Evolutionary conservation across 1,140 invertebrate species (phyloP).

Genomic region (Chlorops oryzae): DNA sequence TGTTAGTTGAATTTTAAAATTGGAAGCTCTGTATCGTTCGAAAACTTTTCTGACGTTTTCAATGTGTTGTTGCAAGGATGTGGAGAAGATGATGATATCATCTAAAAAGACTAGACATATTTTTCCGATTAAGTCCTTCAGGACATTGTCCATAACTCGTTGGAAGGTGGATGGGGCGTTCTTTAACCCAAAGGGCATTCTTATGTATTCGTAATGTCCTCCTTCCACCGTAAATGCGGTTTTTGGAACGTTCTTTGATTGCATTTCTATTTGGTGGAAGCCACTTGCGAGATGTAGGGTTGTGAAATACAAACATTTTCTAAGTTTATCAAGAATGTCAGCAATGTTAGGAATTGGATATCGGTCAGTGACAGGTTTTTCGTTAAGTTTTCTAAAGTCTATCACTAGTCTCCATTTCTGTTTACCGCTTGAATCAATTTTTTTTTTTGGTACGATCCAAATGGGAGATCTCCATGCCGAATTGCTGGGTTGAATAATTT

Average conservation of each 20-base stretch:
- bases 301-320: too few species aligned
- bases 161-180: conserved; percentile 48
- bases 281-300: too few species aligned
- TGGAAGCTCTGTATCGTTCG: conserved; percentile 12
- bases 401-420: too few species aligned
- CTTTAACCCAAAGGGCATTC: conserved; percentile 47
- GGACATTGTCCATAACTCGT: conserved; percentile 42
- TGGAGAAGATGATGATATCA: conserved; percentile 18
- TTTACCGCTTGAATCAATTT: too few species aligned
- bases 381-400: too few species aligned
- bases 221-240: conserved; percentile 41
- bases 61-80: conserved; percentile 6
- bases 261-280: too few species aligned
- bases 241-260: conserved; percentile 32
- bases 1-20: conserved; percentile 28
- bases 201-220: conserved; percentile 34
- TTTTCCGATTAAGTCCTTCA: conserved; percentile 16
- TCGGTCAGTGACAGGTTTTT: too few species aligned
- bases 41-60: conserved; percentile 22
- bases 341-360: too few species aligned
- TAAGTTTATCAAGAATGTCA: too few species aligned
- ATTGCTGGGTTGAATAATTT: too few species aligned
- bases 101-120: conserved; percentile 17
- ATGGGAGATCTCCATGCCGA: too few species aligned
- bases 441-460: too few species aligned